Base-by-base conservation (phyloP, 2,888 invertebrate species). In the Mermis nigrescens region DNA sequence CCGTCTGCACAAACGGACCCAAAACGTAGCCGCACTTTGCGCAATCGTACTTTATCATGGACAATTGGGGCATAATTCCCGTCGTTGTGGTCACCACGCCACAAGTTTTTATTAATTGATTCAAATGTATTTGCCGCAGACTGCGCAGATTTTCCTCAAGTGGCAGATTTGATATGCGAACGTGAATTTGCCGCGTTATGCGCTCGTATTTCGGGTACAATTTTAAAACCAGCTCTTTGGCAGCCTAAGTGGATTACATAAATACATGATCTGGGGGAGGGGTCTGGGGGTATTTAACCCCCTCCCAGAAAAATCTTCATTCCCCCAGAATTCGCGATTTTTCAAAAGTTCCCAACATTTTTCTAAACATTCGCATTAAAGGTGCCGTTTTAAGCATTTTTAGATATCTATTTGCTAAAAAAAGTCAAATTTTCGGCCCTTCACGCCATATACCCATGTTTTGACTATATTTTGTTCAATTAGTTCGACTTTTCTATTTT, bases 71-170 rank as follows among this genome's bases (percentile, higher is more conserved):
- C 60, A 99, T 73, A 7, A 94, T 89, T 0, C 88, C 88, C 0
- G 95, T 94, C 0, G 92, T 86, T 0, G 90, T 85, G 0, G 95
- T 90, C 1, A 98, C 91, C 1, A 99, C 98, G 12, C 98, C 98
- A 63, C 82, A 76, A 0, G 89, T 88, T 58, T 94, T 80, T 46
- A 98, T 89, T 62, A 99, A 76, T 75, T 95, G 94, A 76, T 95
- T 95, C 59, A 98, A 78, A 69, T 80, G 80, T 2, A 79, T 68
- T 65, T 80, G 79, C 57, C 84, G 80, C 73, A 98, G 86, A 2
- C 90, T 88, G 63, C 95, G 80, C 53, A 98, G 76, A 69, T 98
- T 94, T 76, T 99, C 98, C 67, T 92, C 85, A 2, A 98, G 78
- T 0, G 98, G 95, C 51, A 99, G 77, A 68, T 94, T 90, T 0